Percentiles rank a stretch among this genome's conserved stretches.
phyloP scores from a whole-genome alignment of 1,140 invertebrate genomes.

The Phymorhynchus buccinoides region DNA sequence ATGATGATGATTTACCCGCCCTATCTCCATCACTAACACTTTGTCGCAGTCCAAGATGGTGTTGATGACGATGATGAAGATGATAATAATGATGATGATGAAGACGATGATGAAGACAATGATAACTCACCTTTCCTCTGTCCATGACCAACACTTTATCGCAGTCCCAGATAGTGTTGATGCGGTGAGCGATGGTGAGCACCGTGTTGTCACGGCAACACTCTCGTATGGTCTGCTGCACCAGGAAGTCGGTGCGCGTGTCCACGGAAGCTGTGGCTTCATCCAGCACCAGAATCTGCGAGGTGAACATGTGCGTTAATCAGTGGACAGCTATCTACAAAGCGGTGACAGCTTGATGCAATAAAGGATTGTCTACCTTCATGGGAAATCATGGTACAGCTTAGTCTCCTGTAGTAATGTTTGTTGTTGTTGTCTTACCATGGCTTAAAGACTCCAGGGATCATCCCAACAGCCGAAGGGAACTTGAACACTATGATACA shows the following conservation, averaged over 20 bases:
- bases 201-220: constrained; percentile 76
- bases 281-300: constrained; percentile 83
- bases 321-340: too few species aligned
- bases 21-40: constrained; percentile 80
- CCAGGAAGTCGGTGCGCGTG: constrained; percentile 74
- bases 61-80: constrained; percentile 65
- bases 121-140: constrained; percentile 80
- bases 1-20: too few species aligned
- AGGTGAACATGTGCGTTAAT: not conserved
- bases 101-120: not conserved
- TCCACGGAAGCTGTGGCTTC: constrained; percentile 94
- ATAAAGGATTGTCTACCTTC: too few species aligned
- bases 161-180: constrained; percentile 76
- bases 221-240: constrained; percentile 72
- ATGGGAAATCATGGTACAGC: too few species aligned
- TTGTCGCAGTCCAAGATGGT: constrained; percentile 75
- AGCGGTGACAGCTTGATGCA: too few species aligned
- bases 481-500: too few species aligned
- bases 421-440: too few species aligned
- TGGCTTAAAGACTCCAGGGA: too few species aligned
- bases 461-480: too few species aligned
- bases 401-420: too few species aligned
- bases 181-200: constrained; percentile 77
- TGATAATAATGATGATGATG: not conserved
- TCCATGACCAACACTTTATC: constrained; percentile 79